These are phyloP conservation scores for Antheraea mylitta DNA, from an alignment of 1,140 invertebrate species.

Conservation along the genomic window DNA sequence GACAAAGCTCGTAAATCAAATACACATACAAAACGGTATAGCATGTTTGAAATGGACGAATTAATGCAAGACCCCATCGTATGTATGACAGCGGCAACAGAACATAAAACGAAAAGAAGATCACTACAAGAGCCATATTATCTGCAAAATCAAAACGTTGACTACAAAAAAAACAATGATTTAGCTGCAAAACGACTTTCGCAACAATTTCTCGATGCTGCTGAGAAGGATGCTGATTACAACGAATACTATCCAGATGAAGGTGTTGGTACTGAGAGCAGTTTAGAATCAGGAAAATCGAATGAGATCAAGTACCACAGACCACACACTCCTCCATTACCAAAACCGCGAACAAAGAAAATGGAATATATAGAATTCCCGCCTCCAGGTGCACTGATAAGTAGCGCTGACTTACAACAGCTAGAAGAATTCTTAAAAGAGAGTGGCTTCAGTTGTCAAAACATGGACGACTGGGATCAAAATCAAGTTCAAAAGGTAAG, in stretches of 20 bases:
- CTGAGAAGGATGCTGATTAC: conserved; percentile 76
- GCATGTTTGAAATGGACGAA: conserved; percentile 88
- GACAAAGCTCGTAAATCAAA: conserved; percentile 79
- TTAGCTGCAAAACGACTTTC: conserved; percentile 76
- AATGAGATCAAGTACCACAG: conserved; percentile 76
- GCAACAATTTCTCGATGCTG: conserved; percentile 75
- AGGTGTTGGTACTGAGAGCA: conserved; percentile 76
- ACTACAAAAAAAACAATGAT: conserved; percentile 83
- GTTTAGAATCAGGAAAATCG: conserved; percentile 76
- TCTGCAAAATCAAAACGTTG: conserved; percentile 80
- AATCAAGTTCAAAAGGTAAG: conserved; percentile 83
- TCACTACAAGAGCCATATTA: conserved; percentile 87
- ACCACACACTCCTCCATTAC: conserved; percentile 76
- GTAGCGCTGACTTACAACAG: conserved; percentile 83
- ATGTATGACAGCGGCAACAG: conserved; percentile 71
- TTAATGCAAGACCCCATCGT: conserved; percentile 73
- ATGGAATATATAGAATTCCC: conserved; percentile 72
- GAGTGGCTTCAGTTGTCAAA: conserved; percentile 84
- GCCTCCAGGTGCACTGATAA: conserved; percentile 75
- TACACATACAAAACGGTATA: conserved; percentile 84
- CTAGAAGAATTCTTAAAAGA: conserved; percentile 87
- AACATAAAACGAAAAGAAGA: conserved; percentile 82
- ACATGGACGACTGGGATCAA: conserved; percentile 83
- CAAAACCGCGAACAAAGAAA: conserved; percentile 68
- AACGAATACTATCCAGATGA: conserved; percentile 76